phyloP scores from a whole-genome alignment of 2,888 invertebrate species.

The Andrena flavipes region DNA sequence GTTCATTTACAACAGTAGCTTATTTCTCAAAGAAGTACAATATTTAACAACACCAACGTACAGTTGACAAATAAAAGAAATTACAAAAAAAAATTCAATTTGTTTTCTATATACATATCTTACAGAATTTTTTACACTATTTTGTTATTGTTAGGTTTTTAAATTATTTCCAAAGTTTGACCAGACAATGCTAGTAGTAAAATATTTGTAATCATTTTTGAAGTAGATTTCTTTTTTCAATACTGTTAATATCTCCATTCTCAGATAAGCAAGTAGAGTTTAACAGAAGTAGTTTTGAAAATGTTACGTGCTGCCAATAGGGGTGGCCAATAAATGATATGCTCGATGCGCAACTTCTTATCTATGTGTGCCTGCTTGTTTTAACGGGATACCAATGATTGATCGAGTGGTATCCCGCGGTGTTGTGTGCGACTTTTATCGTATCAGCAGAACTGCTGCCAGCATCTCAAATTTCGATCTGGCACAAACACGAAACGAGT shows the following conservation, averaged over 20 bases:
- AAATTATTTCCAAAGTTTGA: not conserved
- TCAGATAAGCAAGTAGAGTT: not conserved
- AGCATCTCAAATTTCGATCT: constrained; percentile 39
- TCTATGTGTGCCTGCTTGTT: constrained; percentile 45
- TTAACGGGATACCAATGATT: constrained; percentile 38
- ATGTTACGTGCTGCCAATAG: not conserved
- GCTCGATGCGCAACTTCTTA: constrained; percentile 56
- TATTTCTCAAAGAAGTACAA: no score
- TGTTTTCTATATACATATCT: not conserved
- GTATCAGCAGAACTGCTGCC: constrained; percentile 37
- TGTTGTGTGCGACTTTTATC: constrained; percentile 41
- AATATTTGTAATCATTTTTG: not conserved
- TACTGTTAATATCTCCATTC: no score
- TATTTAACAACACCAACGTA: not conserved
- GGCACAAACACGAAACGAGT: constrained; percentile 40
- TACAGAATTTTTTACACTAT: not conserved
- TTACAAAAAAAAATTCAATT: not conserved
- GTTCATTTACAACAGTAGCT: no score
- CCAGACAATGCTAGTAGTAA: not conserved
- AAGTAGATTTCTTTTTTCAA: not conserved
- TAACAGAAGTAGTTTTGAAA: not conserved
- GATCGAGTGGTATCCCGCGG: constrained; percentile 23
- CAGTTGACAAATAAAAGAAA: not conserved
- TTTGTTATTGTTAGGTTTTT: no score
- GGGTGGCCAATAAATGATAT: constrained; percentile 2